Evolutionary conservation across 1,140 invertebrate species (phyloP), one percentile per base, ranked within the genome.

Genomic region (Drosophila pseudoananassae): DNA sequence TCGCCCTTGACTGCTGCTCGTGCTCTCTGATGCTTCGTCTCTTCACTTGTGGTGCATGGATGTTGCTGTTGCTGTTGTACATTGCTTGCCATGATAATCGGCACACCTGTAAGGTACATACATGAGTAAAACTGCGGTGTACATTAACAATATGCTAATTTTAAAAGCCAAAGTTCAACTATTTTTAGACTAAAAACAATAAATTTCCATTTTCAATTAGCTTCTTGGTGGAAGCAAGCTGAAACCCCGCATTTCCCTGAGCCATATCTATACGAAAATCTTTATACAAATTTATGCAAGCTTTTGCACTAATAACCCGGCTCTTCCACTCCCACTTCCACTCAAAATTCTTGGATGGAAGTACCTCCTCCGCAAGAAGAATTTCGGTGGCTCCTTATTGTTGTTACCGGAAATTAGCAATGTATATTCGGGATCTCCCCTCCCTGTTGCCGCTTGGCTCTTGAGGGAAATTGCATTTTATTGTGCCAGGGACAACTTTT

Each of bases 31-130:
- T 49, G 72, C 46, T 73, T 73, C 46, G 65, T 55, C 46, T 55
- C 53, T 80, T 63, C 57, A 80, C 63, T 79, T 75, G 57, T 74
- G 53, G 70, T 69, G 64, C 57, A 69, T 63, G 64, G 65, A 68
- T 76, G 69, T 66, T 78, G 75, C 70, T 88, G 75, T 70, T 83
- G 74, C 72, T 78, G 78, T 79, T 90, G 72, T 78, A 88, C 87
- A 90, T 90, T 81, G 88, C 87, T 84, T 90, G 87, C 87, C 87
- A 90, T 90, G 88, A 90, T 90, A 90, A 88, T 88, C 76, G 87
- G 87, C 87, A 90, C 87, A 90, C 87, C 87, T 90, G 49, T 0
- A 75, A 79, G 0, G 17, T n/a, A 46, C 36, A 25, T 9, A 25
- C 40, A 17, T 12, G 36, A 25, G 20, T n/a, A 20, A n/a, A n/a